These are phyloP conservation scores for Mesopsocus fuscifrons DNA, from an alignment of 2,888 invertebrate species.

Conservation along the genomic window DNA sequence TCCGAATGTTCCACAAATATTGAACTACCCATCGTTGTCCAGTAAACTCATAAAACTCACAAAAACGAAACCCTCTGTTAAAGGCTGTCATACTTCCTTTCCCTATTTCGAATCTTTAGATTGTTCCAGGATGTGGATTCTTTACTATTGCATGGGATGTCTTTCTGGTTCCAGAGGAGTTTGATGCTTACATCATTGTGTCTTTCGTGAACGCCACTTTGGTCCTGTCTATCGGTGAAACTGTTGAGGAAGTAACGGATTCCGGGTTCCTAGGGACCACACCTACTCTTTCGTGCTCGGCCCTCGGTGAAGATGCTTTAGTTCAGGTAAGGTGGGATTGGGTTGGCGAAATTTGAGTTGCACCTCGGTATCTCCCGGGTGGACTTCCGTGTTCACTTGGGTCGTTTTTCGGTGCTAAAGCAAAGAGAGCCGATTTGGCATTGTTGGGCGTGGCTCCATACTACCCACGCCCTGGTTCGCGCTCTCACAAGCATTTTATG, in stretches of 20 bases:
- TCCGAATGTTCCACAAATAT: too few species aligned
- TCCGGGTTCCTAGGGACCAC: constrained; percentile 98
- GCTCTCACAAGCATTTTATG: background rate
- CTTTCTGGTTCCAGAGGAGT: constrained; percentile 72
- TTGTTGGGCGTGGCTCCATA: background rate
- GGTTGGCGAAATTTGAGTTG: background rate
- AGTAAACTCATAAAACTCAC: too few species aligned
- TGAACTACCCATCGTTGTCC: too few species aligned
- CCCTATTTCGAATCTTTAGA: too few species aligned
- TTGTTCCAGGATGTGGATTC: too few species aligned
- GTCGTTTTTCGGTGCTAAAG: background rate
- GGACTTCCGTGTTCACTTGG: background rate
- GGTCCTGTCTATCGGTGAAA: constrained; percentile 97
- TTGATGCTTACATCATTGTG: constrained; percentile 98
- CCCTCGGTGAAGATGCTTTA: constrained; percentile 91
- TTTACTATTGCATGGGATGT: too few species aligned
- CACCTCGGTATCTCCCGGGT: background rate
- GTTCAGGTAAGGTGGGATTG: constrained; percentile 86
- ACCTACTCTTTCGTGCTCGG: constrained; percentile 94
- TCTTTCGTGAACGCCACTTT: constrained; percentile 98
- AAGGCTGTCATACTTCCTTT: too few species aligned
- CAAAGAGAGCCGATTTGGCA: background rate
- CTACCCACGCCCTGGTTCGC: background rate
- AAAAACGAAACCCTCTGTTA: too few species aligned
- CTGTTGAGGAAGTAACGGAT: constrained; percentile 99